Base-by-base conservation (phyloP, 2,888 invertebrate species). In the Lepidocyrtoides sp. region DNA sequence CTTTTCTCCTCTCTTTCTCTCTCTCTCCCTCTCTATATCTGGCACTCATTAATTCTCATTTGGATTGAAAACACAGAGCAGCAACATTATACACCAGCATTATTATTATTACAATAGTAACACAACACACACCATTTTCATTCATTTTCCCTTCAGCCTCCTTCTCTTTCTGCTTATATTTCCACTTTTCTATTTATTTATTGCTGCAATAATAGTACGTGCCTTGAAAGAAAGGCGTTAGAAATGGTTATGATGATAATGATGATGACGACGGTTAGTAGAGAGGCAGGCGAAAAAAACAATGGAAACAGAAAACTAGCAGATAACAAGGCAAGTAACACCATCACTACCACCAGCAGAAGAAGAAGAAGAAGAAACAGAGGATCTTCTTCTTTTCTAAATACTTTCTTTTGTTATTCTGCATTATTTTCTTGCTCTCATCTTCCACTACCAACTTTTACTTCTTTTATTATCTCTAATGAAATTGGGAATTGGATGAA, bases 31-130 rank as follows among this genome's bases (percentile, higher is more conserved):
- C 51, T 5, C n/a, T 66, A 20, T 41, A 17, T 26, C 63, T 63
- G 36, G 41, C 84, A 77, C 82, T 91, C 91, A 91, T 91, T 91
- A 91, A 91, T 87, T 91, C 86, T 91, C 86, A 91, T 91, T 91
- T 91, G 51, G 87, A 36, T 69, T 60, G 26, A 41, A 44, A 44
- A 44, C 5, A 44, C 8, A 0, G 32, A 66, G 66, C 66, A 66
- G 32, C 10, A n/a, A n/a, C n/a, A n/a, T n/a, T n/a, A n/a, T n/a
- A 32, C 14, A 66, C 4, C 0, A 26, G 23, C 29, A 66, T 32
- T 3, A 29, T 10, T 57, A 3, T 2, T 57, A 3, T 0, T 66
- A n/a, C 41, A 32, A 0, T 26, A 1, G 26, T 48, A n/a, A 4
- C 51, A 17, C 17, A 54, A 23, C 36, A 32, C n/a, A 44, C 44